These are phyloP conservation scores for Acronicta leporina DNA, from an alignment of 2,888 invertebrate species.

Conservation along the genomic window DNA sequence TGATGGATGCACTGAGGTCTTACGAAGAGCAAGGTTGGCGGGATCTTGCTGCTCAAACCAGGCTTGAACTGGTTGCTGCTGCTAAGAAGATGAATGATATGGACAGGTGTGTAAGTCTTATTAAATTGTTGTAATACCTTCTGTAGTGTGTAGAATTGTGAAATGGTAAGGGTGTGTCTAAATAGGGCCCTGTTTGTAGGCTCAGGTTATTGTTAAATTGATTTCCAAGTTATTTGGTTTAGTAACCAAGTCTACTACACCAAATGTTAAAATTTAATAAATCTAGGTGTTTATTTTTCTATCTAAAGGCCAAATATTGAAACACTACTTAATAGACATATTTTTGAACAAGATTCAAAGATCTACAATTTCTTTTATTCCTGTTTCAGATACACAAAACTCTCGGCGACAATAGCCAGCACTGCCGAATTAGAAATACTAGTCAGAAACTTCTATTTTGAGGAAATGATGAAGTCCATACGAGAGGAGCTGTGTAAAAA, in stretches of 20 bases:
- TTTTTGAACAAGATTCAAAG: no score
- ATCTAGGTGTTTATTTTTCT: no score
- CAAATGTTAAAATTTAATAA: no score
- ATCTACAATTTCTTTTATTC: background rate
- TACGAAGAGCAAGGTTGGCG: slow-evolving; percentile 97
- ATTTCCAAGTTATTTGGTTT: no score
- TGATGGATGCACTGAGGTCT: slow-evolving; percentile 95
- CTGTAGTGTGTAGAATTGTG: no score
- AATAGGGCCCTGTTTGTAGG: no score
- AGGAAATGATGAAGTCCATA: slow-evolving; percentile 93
- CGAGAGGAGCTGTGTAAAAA: slow-evolving; percentile 83
- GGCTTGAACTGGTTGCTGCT: slow-evolving; percentile 95
- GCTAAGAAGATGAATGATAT: slow-evolving; percentile 94
- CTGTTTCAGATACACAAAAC: slow-evolving; percentile 91
- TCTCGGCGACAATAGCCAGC: slow-evolving; percentile 94
- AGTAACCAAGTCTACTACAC: no score
- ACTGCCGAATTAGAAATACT: slow-evolving; percentile 93
- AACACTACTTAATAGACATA: no score
- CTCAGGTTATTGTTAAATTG: no score
- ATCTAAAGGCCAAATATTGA: no score
- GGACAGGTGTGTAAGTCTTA: slow-evolving; percentile 86
- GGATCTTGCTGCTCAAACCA: slow-evolving; percentile 94
- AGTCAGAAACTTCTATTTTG: slow-evolving; percentile 93
- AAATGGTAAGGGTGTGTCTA: no score
- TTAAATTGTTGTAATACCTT: background rate